phyloP scores from a whole-genome alignment of 1,140 invertebrate species.

The Bicyclus anynana region DNA sequence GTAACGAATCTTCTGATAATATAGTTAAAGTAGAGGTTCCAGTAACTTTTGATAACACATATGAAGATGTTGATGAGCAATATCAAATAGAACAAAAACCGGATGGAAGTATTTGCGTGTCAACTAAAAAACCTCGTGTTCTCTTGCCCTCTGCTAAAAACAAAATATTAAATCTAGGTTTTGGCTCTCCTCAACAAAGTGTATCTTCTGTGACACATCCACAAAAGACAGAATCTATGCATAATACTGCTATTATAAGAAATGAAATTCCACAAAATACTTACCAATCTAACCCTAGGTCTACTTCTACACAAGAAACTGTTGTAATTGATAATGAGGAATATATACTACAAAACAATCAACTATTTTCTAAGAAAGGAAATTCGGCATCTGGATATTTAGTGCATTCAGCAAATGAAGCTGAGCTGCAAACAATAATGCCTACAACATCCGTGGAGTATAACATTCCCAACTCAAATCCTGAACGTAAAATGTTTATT shows the following conservation, averaged over 20 bases:
- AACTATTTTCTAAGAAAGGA: constrained; percentile 48
- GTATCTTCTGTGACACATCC: constrained; percentile 12
- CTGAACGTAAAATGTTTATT: constrained; percentile 42
- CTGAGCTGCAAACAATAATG: constrained; percentile 31
- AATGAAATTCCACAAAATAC: constrained; percentile 30
- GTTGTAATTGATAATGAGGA: constrained; percentile 78
- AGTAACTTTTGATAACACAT: constrained; percentile 47
- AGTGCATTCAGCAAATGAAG: constrained; percentile 36
- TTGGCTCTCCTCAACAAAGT: constrained; percentile 26
- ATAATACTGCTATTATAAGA: constrained; percentile 26
- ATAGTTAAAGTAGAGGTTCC: constrained; percentile 57
- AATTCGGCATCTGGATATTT: constrained; percentile 40
- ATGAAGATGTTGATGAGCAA: constrained; percentile 53
- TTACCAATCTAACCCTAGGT: constrained; percentile 12
- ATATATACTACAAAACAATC: constrained; percentile 67
- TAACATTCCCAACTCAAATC: constrained; percentile 29
- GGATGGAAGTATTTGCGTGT: constrained; percentile 73
- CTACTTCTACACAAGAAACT: constrained; percentile 72
- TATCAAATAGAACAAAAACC: constrained; percentile 59
- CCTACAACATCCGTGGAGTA: constrained; percentile 45
- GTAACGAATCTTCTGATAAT: constrained; percentile 25
- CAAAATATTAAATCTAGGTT: constrained; percentile 58
- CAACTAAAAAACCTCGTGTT: constrained; percentile 68
- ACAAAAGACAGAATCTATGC: constrained; percentile 31
- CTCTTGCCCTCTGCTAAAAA: constrained; percentile 44